Conservation (phyloP, 2,113 vertebrate species). For the Nycticryphes semicollaris region DNA sequence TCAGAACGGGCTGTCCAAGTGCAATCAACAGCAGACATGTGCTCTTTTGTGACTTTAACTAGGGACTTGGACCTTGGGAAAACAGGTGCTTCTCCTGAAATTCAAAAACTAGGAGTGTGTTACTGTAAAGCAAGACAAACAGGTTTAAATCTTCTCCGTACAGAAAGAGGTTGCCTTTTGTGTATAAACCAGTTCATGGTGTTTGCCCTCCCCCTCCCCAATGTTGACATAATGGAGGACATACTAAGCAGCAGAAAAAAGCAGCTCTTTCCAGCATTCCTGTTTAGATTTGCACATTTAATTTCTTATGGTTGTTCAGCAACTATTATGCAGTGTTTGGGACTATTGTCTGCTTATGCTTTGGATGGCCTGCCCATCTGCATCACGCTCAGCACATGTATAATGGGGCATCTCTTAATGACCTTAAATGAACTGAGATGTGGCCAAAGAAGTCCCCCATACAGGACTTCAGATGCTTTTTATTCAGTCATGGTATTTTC, state of each 20-base stretch:
- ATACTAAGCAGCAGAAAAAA: neutral
- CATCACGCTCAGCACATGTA: neutral
- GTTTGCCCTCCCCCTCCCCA: neutral
- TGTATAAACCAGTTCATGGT: neutral
- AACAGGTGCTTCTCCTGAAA: neutral
- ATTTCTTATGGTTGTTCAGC: neutral
- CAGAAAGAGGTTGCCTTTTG: neutral
- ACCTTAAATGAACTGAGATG: neutral
- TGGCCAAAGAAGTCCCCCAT: neutral
- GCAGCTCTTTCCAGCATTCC: neutral
- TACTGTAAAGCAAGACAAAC: neutral
- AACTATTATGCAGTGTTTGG: neutral
- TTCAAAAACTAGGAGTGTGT: neutral
- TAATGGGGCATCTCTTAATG: neutral
- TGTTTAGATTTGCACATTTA: neutral
- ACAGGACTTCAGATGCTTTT: neutral
- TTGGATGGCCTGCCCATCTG: neutral
- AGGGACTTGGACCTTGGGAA: neutral
- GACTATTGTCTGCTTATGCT: neutral
- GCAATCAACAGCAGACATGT: neutral
- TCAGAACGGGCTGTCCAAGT: neutral
- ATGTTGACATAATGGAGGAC: neutral
- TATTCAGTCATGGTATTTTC: neutral
- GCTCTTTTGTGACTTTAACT: neutral
- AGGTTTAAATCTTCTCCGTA: neutral